Evolutionary conservation across 2,888 invertebrate genomes (phyloP), one percentile per base, ranked within the genome.

Genomic region (Beris chalybata): DNA sequence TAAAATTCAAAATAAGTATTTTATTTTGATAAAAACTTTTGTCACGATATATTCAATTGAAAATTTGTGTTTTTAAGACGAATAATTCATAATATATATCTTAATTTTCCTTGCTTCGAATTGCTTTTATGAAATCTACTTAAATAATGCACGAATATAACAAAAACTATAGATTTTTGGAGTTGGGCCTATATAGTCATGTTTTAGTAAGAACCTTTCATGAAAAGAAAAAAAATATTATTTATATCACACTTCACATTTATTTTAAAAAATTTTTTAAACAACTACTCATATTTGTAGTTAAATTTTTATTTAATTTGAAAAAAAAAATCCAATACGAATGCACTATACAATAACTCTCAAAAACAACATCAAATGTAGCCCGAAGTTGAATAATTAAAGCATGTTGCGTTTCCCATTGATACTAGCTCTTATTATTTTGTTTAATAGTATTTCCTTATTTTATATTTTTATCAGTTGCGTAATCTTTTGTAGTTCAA

Each of bases 261-360:
- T 38, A 22, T 22, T 22, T 44, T 44, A 2, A 9, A 38, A 38
- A 3, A 3, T 38, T 38, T 38, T 38, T 38, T 38, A 44, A n/a
- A 2, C n/a, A 44, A 44, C n/a, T 44, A 44, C 2, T 12, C 9
- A 44, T 12, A 44, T 12, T 12, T 48, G 48, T n/a, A 11, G 15
- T 13, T 48, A 6, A 11, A 15, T 48, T 6, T 13, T 15, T 48
- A 48, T 48, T 48, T 48, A 1, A n/a, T 12, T 44, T 44, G 11
- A n/a, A 44, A 44, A 44, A 44, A 44, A 48, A 13, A n/a, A 48
- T 13, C n/a, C 15, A 48, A 48, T 48, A 48, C 12, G 15, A 48
- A 48, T 48, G 13, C 48, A 13, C 15, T 48, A 13, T 48, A 22
- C 3, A 22, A 22, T 1, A 22, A 22, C 22, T 22, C 22, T 22